phyloP scores from a whole-genome alignment of 2,888 invertebrate species.

The Drosophila sordidapex region DNA sequence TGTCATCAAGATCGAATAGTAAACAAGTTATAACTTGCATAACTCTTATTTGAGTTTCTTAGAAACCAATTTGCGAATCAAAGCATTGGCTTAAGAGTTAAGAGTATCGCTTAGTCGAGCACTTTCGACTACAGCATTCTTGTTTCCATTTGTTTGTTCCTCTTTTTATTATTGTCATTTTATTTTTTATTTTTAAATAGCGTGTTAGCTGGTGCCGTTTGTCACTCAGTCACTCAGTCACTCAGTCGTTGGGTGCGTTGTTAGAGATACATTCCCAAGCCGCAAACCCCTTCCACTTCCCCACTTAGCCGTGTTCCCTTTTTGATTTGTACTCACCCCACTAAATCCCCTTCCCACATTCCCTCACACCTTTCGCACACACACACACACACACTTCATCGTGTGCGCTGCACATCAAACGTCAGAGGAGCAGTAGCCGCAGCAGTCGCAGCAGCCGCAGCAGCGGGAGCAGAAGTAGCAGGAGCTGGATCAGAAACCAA shows the following conservation, averaged over 20 bases:
- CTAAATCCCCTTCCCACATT: neutral
- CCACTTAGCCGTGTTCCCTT: neutral
- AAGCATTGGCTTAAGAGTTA: neutral
- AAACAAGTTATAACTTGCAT: neutral
- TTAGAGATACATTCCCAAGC: constrained; percentile 31
- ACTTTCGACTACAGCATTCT: neutral
- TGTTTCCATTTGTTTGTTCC: constrained; percentile 2
- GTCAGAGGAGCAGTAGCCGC: constrained; percentile 26
- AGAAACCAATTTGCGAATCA: neutral
- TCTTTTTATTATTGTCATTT: constrained; percentile 14
- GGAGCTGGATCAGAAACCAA: constrained; percentile 8
- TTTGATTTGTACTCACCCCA: neutral
- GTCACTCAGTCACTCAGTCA: constrained; percentile 23
- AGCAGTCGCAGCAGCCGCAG: no score
- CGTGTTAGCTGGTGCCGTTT: constrained; percentile 52
- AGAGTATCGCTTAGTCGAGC: neutral
- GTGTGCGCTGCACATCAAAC: constrained; percentile 59
- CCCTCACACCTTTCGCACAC: neutral
- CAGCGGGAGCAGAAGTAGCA: neutral
- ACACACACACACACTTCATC: constrained; percentile 5
- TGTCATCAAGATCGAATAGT: neutral
- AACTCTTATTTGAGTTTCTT: neutral
- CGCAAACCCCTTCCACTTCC: neutral
- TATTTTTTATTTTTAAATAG: constrained; percentile 66
- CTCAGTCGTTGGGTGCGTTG: constrained; percentile 33